Base-by-base conservation (phyloP, 2,797 vertebrate genomes). In the Pelobates cultripes region DNA sequence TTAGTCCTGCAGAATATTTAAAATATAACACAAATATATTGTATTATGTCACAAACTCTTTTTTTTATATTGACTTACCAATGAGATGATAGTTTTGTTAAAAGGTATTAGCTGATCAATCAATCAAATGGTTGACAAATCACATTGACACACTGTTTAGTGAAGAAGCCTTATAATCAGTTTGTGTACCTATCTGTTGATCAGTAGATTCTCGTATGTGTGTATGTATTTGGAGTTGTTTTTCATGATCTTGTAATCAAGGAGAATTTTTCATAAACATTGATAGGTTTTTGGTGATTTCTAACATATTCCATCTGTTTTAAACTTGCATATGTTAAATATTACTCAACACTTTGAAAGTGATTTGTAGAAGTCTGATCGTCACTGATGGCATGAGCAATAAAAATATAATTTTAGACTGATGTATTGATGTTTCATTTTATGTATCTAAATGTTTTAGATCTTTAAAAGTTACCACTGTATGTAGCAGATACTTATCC, bases 251-350 rank as follows among this genome's bases (percentile, higher is more conserved):
- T 28, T 28, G 28, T 28, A 28, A 57, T 15, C 14, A 57, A 4
- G 80, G 47, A 70, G 55, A 57, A 66, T 72, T 83, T 83, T 42
- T 61, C 81, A 60, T 68, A 51, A 51, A 77, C 69, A 68, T 77
- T 82, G 80, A 77, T 77, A 51, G 47, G 47, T 51, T n/a, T 78
- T 73, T 83, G 69, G 74, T 82, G 64, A 70, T 61, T 78, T 78
- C 40, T 73, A 78, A 83, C 71, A 55, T 69, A 78, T 83, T 70
- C 71, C 71, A 78, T 75, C 78, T 83, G 81, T 63, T 83, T 55
- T 74, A 74, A 51, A 40, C 61, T 53, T 63, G 64, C 71, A 77
- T 82, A 82, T 72, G 80, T 57, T 82, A 77, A 82, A 82, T 77
- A 82, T 72, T 77, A 82, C 43, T 77, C 12, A 45, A 72, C 74